Percentiles rank a stretch among this genome's conserved stretches.
Conservation (phyloP, 2,888 invertebrate species). For the Sarcophaga variegata region DNA sequence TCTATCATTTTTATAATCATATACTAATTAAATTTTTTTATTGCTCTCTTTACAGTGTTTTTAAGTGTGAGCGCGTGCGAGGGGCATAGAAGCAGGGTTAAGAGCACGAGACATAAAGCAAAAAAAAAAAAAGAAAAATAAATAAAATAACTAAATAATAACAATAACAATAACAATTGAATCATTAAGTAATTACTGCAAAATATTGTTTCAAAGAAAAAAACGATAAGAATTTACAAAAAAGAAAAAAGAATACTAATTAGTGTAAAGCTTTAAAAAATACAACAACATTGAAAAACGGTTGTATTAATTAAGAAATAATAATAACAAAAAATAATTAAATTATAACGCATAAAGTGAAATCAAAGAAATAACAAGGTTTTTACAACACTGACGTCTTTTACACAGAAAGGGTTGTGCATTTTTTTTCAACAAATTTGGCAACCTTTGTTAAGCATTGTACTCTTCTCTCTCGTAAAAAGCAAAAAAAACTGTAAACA, state of each 20-base stretch:
- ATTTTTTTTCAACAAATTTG: not conserved
- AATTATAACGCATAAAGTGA: slow-evolving; percentile 35
- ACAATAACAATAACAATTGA: not conserved
- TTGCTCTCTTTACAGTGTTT: slow-evolving; percentile 44
- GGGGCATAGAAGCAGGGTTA: slow-evolving; percentile 13
- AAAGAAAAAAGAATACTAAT: not conserved
- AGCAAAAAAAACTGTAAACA: not conserved
- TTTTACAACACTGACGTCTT: not conserved
- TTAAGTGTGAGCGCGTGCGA: slow-evolving; percentile 33
- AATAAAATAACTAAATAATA: not conserved
- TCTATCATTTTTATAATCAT: not conserved
- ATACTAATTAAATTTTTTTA: slow-evolving; percentile 16
- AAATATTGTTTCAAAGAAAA: not conserved
- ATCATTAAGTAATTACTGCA: not conserved
- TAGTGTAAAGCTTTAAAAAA: not conserved
- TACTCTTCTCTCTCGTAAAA: slow-evolving; percentile 11
- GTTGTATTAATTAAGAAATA: not conserved
- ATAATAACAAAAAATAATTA: not conserved
- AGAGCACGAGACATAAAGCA: slow-evolving; percentile 11
- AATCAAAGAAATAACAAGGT: slow-evolving; percentile 21
- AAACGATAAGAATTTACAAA: slow-evolving; percentile 9
- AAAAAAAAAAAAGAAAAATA: not conserved
- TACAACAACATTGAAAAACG: slow-evolving; percentile 5
- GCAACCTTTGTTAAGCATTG: not conserved
- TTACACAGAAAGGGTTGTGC: no score